These are phyloP conservation scores for Scopus umbretta DNA, from an alignment of 2,113 vertebrate species.

Conservation along the genomic window DNA sequence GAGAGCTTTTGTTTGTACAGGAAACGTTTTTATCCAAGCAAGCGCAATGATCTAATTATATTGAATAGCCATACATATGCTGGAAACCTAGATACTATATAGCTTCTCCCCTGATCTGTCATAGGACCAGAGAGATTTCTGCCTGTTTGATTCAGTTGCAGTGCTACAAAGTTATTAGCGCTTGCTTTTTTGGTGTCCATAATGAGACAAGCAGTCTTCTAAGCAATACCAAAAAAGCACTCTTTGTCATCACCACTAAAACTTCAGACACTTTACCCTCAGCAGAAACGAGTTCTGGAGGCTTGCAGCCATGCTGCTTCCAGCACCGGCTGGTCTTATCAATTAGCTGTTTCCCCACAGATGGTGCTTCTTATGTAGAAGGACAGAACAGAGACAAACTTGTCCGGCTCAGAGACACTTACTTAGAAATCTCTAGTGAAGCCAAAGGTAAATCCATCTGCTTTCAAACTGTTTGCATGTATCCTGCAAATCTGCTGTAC, in stretches of 20 bases:
- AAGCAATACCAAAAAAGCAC: neutral
- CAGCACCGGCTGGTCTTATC: neutral
- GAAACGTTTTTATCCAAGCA: neutral
- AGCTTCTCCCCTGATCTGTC: neutral
- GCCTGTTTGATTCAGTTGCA: neutral
- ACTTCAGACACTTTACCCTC: neutral
- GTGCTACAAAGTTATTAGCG: neutral
- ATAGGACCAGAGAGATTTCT: neutral
- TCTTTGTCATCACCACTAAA: neutral
- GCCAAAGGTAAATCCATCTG: neutral
- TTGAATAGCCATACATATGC: neutral
- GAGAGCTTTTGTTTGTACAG: neutral
- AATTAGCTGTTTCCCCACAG: slow-evolving; percentile 16
- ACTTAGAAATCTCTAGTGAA: neutral
- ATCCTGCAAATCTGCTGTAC: neutral
- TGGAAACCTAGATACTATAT: neutral
- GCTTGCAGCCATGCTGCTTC: neutral
- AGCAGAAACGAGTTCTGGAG: neutral
- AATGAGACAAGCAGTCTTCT: neutral
- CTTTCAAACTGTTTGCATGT: neutral
- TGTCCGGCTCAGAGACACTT: neutral
- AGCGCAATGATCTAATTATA: neutral
- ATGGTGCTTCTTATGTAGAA: neutral
- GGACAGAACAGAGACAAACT: neutral
- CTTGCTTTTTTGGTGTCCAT: neutral